Evolutionary conservation across 2,888 invertebrate species (phyloP), one percentile per base, ranked within the genome.

Genomic region (Agapostemon virescens): DNA sequence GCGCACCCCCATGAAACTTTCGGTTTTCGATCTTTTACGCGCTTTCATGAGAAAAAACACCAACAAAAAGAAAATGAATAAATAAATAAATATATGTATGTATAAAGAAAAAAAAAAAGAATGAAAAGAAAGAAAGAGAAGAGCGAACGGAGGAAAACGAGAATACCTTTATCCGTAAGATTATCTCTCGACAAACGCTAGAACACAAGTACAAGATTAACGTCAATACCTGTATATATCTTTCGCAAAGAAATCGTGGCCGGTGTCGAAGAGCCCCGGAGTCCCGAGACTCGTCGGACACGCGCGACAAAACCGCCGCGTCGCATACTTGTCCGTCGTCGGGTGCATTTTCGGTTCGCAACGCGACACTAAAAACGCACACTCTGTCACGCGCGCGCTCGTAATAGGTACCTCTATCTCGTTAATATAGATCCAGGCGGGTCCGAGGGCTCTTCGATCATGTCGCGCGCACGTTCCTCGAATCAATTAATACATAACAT

Each of bases 181-280:
- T 23, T 61, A 61, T 61, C 30, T 61, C 61, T 79, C 69, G 58
- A 64, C 61, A 71, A 81, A 69, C 49, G 52, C 30, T 71, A 67
- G 68, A 81, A 80, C 83, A 73, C 78, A 76, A 83, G 83, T 83
- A 83, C 83, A 83, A 83, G 83, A 74, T 63, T 49, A 76, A 79
- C 83, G 83, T 83, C 83, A 83, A 83, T 83, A 83, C 73, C 70
- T 82, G 78, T 82, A 82, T 82, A 81, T 81, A 82, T 76, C 55
- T 52, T 49, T 74, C 45, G 67, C 63, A 63, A 36, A 58, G 49
- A 23, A 23, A 72, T 58, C 30, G 58, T 63, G 20, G 36, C 30
- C 30, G 26, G 49, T 20, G 58, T 74, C 70, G 69, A 61, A 67
- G 81, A 45, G 63, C 67, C 58, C n/a, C 63, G 73, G 3, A 15